Evolutionary conservation across 2,113 vertebrate genomes (phyloP), one percentile per base, ranked within the genome.

Genomic region (Equus quagga): DNA sequence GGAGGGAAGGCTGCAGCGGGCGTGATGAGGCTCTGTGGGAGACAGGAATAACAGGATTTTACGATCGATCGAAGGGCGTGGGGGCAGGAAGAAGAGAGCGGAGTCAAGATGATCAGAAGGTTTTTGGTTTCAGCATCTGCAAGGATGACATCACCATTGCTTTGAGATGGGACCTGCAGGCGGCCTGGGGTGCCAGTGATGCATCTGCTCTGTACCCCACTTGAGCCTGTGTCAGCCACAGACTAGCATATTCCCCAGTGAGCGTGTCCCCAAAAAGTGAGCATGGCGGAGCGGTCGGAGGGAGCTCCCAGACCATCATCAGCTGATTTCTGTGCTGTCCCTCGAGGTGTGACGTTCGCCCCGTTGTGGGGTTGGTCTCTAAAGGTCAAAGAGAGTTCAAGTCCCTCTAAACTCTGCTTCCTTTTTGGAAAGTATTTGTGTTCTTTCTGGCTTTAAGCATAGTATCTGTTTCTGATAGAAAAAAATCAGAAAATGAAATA

Each of bases 241-340:
- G 1, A 2, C 31, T 28, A 7, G 17, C 7, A 12, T 23, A 21
- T 49, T 12, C n/a, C 19, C 11, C 41, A 6, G 18, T 31, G 33
- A 82, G 58, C 31, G 3, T 44, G 44, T n/a, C 13, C 36, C 18
- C 51, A 69, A 65, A 41, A 54, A 6, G 33, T 6, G n/a, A 62
- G 44, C 6, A 0, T 9, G 1, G 41, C 1, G 14, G 46, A 12
- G 41, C 31, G 4, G 11, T 28, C 78, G 26, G 12, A 3, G 5
- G 60, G 19, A 49, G 3, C 75, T 58, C 41, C 54, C 33, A 44
- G 3, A 21, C 46, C 24, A 78, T 10, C 36, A 17, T 28, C 10
- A 1, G 28, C 26, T 0, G 8, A 17, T 12, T 15, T 13, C 18
- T 62, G 7, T 15, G 17, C 23, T 51, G 44, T 79, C 41, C 13